Percentiles rank a stretch among this genome's conserved stretches.
Conservation (phyloP, 2,888 invertebrate species). For the Melitaea athalia region DNA sequence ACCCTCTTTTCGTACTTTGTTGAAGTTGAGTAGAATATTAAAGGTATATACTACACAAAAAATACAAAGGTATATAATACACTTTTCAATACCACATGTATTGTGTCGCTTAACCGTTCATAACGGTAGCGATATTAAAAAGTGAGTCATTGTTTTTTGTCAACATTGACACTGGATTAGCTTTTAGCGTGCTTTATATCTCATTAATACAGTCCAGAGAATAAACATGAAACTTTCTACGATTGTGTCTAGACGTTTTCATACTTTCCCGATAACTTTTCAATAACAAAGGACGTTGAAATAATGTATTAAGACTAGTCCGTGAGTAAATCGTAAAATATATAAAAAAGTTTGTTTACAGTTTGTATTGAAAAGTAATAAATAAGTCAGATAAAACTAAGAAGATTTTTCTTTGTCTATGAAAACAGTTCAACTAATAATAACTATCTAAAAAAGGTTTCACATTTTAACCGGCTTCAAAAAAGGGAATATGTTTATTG, state of each 20-base stretch:
- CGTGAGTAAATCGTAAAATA: not conserved
- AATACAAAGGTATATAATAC: constrained; percentile 1
- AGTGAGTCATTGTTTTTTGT: constrained; percentile 8
- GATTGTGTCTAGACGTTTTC: constrained; percentile 27
- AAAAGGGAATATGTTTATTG: too few species aligned
- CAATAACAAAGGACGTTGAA: constrained; percentile 5
- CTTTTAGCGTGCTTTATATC: constrained; percentile 28
- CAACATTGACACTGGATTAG: constrained; percentile 5
- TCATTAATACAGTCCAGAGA: constrained; percentile 28
- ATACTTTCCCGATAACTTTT: constrained; percentile 13
- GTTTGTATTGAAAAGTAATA: too few species aligned
- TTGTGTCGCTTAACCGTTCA: constrained; percentile 2
- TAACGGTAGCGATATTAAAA: constrained; percentile 1
- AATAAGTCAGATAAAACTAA: too few species aligned
- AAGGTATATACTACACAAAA: not conserved
- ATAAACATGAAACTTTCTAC: constrained; percentile 25
- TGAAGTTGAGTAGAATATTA: too few species aligned
- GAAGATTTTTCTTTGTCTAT: too few species aligned
- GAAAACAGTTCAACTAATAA: too few species aligned
- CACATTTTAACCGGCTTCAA: too few species aligned
- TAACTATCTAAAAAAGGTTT: too few species aligned
- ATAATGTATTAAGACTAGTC: not conserved
- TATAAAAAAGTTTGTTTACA: not conserved
- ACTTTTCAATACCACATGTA: constrained; percentile 1
- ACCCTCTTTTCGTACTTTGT: too few species aligned